phyloP scores from a whole-genome alignment of 2,113 vertebrate species.

The Rhabdornis inornatus region DNA sequence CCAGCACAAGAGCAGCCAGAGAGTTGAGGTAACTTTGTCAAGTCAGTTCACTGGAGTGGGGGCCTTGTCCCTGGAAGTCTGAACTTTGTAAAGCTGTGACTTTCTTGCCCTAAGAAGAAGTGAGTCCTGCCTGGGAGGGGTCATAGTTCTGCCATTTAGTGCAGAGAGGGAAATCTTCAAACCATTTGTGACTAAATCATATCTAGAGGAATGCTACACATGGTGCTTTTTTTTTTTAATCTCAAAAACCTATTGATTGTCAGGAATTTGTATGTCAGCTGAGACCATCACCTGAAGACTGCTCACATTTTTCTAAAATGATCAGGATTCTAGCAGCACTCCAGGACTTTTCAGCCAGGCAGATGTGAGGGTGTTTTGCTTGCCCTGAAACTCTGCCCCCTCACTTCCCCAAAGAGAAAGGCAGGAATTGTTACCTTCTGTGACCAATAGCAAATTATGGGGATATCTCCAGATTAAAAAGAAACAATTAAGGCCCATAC shows the following conservation, averaged over 20 bases:
- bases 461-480: not conserved
- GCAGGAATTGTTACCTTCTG: not conserved
- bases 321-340: not conserved
- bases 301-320: not conserved
- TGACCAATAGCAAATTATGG: not conserved
- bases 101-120: not conserved
- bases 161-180: not conserved
- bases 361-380: not conserved
- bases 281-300: not conserved
- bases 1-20: not conserved
- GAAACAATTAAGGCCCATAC: not conserved
- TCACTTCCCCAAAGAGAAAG: not conserved
- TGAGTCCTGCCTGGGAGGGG: not conserved
- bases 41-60: not conserved
- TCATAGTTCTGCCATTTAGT: not conserved
- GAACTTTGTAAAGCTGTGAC: not conserved
- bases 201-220: accelerated
- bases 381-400: not conserved
- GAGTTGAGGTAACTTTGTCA: not conserved
- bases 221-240: too few relatives aligned
- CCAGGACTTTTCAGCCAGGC: not conserved
- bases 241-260: not conserved
- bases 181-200: not conserved
- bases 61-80: too few relatives aligned
- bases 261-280: not conserved